Percentiles rank a stretch among this genome's conserved stretches.
Conservation (phyloP, 2,113 vertebrate genomes). For the Craseonycteris thonglongyai region DNA sequence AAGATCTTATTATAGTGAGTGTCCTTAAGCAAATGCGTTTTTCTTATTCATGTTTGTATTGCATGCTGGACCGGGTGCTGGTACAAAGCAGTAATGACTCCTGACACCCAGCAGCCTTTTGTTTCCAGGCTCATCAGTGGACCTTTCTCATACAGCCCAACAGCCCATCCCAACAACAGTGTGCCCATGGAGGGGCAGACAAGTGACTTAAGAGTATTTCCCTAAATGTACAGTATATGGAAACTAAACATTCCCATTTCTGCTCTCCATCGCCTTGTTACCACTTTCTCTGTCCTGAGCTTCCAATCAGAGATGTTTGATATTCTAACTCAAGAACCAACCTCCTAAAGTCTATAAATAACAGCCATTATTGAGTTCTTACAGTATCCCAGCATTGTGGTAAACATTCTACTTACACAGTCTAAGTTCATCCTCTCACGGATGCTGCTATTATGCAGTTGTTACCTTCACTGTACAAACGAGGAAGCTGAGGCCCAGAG, state of each 20-base stretch:
- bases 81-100: conserved; percentile 85
- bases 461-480: neutral
- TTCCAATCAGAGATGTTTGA: conserved; percentile 34
- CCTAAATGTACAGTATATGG: conserved; percentile 34
- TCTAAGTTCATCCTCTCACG: neutral
- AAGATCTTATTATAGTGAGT: conserved; percentile 74
- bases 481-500: neutral
- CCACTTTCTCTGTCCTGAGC: neutral
- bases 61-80: conserved; percentile 75
- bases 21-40: conserved; percentile 50
- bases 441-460: neutral
- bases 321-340: conserved; percentile 39
- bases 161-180: conserved; percentile 63
- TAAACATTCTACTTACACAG: neutral
- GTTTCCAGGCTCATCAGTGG: conserved; percentile 69
- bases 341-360: neutral
- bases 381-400: fast-evolving
- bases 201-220: conserved; percentile 57
- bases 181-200: conserved; percentile 50
- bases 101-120: conserved; percentile 60
- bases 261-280: neutral
- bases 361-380: neutral
- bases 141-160: conserved; percentile 77
- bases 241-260: conserved; percentile 65
- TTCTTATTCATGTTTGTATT: conserved; percentile 74